Conservation (phyloP, 2,797 vertebrate species). For the Carduelis carduelis region DNA sequence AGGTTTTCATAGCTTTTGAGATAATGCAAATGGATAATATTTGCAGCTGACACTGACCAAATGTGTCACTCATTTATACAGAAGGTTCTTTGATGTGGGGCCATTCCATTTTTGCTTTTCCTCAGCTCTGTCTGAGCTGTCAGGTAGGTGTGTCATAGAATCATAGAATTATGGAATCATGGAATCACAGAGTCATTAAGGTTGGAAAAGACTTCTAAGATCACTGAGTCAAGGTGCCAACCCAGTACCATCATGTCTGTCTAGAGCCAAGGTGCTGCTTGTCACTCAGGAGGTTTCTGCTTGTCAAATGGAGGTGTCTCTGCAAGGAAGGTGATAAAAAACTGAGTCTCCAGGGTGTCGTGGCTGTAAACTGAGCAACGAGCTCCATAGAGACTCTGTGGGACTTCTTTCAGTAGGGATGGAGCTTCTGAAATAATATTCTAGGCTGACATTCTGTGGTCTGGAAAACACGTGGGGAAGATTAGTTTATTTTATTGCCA, state of each 20-base stretch:
- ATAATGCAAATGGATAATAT: neutral
- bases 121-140: neutral
- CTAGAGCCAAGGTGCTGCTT: neutral
- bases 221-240: neutral
- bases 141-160: neutral
- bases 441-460: neutral
- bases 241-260: neutral
- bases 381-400: neutral
- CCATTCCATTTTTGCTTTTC: neutral
- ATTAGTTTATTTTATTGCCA: neutral
- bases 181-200: neutral
- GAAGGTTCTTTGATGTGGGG: neutral
- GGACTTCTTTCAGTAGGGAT: neutral
- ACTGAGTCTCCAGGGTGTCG: neutral
- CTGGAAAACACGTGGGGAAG: neutral
- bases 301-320: neutral
- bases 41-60: neutral
- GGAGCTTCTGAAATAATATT: neutral
- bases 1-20: neutral
- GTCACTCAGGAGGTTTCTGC: neutral
- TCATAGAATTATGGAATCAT: neutral
- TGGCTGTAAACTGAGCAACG: neutral
- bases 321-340: neutral
- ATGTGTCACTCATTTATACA: neutral
- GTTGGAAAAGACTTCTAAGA: neutral